Percentiles rank a stretch among this genome's conserved stretches.
Conservation (phyloP, 2,888 invertebrate genomes). For the Luperina testacea region DNA sequence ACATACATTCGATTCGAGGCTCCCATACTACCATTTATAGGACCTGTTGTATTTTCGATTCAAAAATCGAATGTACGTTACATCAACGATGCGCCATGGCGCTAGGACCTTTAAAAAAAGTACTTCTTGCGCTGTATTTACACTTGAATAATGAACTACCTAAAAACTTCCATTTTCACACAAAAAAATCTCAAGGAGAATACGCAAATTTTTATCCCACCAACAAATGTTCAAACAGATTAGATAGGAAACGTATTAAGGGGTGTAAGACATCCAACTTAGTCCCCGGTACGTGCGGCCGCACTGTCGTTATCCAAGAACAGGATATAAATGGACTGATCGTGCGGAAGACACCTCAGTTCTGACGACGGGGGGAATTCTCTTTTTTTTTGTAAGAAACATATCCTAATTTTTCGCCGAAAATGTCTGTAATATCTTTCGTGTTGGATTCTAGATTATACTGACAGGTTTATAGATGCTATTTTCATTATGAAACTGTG, state of each 20-base stretch:
- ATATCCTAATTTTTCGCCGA: neutral
- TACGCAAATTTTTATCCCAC: neutral
- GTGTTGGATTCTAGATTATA: no score
- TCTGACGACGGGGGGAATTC: constrained; percentile 3
- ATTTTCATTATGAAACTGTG: neutral
- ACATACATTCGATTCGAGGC: neutral
- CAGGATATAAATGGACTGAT: constrained; percentile 66
- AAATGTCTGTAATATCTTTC: neutral
- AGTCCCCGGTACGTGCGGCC: constrained; percentile 54
- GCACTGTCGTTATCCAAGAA: constrained; percentile 62
- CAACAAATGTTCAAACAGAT: constrained; percentile 26
- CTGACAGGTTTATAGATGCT: no score
- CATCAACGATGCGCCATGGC: no score
- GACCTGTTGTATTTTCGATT: no score
- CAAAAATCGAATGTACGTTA: no score
- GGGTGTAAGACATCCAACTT: constrained; percentile 22
- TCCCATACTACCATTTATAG: no score
- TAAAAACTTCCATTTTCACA: no score
- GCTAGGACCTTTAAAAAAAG: no score
- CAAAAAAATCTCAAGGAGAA: neutral
- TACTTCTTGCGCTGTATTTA: no score
- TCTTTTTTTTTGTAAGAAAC: constrained; percentile 2
- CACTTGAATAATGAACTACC: no score
- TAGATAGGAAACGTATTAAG: constrained; percentile 36
- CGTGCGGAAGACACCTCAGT: constrained; percentile 65